Conservation (phyloP, 1,140 invertebrate genomes). For the Polypedilum pembai region DNA sequence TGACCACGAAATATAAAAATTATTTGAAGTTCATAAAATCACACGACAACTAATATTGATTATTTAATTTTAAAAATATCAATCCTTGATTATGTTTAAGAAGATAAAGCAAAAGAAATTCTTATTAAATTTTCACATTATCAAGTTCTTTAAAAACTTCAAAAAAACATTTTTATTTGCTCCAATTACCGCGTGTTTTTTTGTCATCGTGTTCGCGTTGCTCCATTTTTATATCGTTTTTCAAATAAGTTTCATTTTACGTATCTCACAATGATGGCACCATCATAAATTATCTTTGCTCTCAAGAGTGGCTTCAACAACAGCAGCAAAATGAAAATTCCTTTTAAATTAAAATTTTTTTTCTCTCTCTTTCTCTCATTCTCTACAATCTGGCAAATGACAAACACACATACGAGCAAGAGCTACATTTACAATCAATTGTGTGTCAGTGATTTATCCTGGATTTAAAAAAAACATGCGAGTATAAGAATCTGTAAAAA, state of each 20-base stretch:
- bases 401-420: not conserved
- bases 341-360: constrained; percentile 20
- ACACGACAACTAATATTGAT: no score
- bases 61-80: no score
- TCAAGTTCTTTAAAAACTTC: no score
- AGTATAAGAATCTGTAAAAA: not conserved
- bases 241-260: not conserved
- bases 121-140: no score
- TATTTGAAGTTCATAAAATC: no score
- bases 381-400: not conserved
- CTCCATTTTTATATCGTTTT: constrained; percentile 3
- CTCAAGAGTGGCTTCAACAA: not conserved
- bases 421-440: not conserved
- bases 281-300: not conserved
- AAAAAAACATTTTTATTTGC: not conserved
- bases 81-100: no score
- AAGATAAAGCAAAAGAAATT: no score
- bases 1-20: no score
- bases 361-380: not conserved
- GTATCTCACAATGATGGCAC: not conserved
- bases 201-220: not conserved
- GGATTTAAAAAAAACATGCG: constrained; percentile 13
- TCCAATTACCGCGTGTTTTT: not conserved
- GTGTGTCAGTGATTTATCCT: constrained; percentile 17
- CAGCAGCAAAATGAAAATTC: not conserved